These are phyloP conservation scores for Hylaeus anthracinus DNA, from an alignment of 1,140 invertebrate genomes.

Conservation along the genomic window DNA sequence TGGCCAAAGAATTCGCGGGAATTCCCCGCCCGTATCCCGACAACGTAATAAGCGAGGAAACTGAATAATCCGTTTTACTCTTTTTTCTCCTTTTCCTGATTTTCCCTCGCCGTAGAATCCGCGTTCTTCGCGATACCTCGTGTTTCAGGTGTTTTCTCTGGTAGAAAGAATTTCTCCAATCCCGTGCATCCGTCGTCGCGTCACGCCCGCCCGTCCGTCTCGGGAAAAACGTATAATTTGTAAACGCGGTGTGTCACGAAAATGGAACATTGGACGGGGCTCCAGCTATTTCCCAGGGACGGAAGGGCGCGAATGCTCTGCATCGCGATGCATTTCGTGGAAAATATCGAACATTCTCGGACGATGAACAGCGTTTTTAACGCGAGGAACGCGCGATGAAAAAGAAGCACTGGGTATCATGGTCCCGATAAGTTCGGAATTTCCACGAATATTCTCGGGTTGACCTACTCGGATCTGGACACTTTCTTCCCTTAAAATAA, in stretches of 20 bases:
- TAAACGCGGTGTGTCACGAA: background rate
- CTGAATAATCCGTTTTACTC: constrained; percentile 22
- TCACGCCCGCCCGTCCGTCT: background rate
- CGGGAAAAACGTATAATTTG: constrained; percentile 12
- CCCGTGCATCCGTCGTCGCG: background rate
- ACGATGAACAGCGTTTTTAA: constrained; percentile 25
- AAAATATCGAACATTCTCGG: constrained; percentile 41
- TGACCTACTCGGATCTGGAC: too few species aligned
- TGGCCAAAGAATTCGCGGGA: background rate
- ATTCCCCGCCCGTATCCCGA: constrained; percentile 11
- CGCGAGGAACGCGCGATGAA: background rate
- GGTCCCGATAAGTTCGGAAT: too few species aligned
- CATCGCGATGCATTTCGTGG: constrained; percentile 30
- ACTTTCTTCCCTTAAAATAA: too few species aligned
- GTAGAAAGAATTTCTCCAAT: constrained; percentile 32
- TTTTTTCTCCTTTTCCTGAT: background rate
- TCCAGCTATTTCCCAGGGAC: background rate
- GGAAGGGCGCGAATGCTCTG: background rate
- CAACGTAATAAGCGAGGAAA: constrained; percentile 43
- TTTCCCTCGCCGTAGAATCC: background rate
- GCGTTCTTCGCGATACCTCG: background rate
- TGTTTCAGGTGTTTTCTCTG: background rate
- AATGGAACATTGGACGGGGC: constrained; percentile 11
- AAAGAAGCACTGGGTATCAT: background rate
- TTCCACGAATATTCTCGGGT: too few species aligned